Percentiles rank a stretch among this genome's conserved stretches.
phyloP scores from a whole-genome alignment of 2,888 invertebrate species.

The Drepana falcataria region DNA sequence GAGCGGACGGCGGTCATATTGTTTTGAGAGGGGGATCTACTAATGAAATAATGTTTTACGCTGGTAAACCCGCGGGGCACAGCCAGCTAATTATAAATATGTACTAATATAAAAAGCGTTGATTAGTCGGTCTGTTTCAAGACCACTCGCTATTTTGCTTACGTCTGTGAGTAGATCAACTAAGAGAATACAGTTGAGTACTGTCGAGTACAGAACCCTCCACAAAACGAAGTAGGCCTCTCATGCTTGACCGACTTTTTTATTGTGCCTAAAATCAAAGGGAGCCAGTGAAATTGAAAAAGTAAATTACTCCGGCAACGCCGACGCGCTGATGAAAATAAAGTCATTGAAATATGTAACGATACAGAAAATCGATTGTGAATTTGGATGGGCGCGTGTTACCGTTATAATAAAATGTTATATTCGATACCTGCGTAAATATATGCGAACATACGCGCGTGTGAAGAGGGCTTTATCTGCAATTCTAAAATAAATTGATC shows the following conservation, averaged over 20 bases:
- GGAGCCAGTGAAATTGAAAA: conserved; percentile 14
- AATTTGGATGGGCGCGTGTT: neutral
- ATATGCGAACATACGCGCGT: neutral
- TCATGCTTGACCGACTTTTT: conserved; percentile 23
- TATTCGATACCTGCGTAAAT: neutral
- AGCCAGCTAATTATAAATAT: too few relatives aligned
- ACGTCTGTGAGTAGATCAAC: conserved; percentile 21
- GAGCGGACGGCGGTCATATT: too few relatives aligned
- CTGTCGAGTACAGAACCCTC: conserved; percentile 16
- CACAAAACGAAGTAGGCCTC: conserved; percentile 9
- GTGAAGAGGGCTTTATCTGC: neutral
- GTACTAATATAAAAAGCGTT: too few relatives aligned
- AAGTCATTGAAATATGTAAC: conserved; percentile 2
- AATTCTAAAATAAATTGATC: neutral
- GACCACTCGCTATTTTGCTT: too few relatives aligned
- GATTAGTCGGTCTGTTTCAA: too few relatives aligned
- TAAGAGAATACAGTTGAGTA: conserved; percentile 22
- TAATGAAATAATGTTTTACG: too few relatives aligned
- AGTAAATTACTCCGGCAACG: conserved; percentile 1
- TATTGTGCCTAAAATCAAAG: conserved; percentile 20
- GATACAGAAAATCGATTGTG: neutral
- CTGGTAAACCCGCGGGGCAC: too few relatives aligned
- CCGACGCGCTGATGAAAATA: conserved; percentile 1
- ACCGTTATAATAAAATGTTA: neutral
- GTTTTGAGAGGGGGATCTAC: too few relatives aligned